Base-by-base conservation (phyloP, 92 coral and sea anemone species). In the Epizoanthus rinbou region DNA sequence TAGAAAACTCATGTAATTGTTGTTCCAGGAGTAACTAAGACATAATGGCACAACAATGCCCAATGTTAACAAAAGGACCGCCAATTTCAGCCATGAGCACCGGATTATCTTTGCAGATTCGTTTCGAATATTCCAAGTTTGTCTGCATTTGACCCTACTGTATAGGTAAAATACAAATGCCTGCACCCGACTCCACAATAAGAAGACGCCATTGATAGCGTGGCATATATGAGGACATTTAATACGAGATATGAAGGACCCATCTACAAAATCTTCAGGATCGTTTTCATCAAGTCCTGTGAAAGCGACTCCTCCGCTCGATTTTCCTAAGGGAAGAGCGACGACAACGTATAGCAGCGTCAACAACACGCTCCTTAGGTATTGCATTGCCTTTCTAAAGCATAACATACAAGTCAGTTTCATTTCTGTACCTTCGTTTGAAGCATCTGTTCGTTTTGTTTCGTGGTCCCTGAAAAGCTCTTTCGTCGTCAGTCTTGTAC, bases 281-380 rank as follows among this genome's bases (percentile, higher is more conserved):
- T 74, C 80, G 33, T 74, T 74, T 65, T 76, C 68, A 71, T 86
- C 85, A 41, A 86, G 60, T 80, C 89, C 47, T 3, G 71, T 45
- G 72, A 86, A 86, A 5, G 85, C 64, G 35, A 62, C 35, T 3
- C 89, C 89, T 33, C 89, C 89, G 37, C 62, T 35, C 25, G 89
- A 80, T 31, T 80, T 70, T 25, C 85, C 89, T 14, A 86, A 57
- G 0, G 85, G 85, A 16, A 80, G 73, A 3, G 85, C 41, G 31
- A 74, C 25, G 24, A 73, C 25, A 13, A 73, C 25, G 53, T 57
- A 73, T 14, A 28, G 60, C 23, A 73, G 11, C 2, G 13, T 1
- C 60, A 56, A 23, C 59, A 72, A 72, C 25, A 72, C n/a, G 13
- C 24, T 5, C 3, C 22, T 41, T 4, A 59, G 47, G 28, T 69